Evolutionary conservation across 2,888 invertebrate genomes (phyloP).

Genomic region (Leucoma salicis): DNA sequence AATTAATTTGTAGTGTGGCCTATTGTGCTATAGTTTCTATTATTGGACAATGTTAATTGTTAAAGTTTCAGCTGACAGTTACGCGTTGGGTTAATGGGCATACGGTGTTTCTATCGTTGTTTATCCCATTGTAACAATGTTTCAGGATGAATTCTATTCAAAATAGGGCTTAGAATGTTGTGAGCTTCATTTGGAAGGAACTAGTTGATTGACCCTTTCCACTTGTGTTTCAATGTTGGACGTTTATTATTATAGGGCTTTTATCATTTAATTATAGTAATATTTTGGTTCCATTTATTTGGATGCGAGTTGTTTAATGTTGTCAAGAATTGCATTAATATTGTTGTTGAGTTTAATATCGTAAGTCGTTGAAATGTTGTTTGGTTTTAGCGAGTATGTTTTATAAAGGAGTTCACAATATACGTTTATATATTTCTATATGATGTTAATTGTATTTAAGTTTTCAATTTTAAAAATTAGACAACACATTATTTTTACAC

Average conservation of each 20-base stretch:
- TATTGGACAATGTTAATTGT: conserved; percentile 73
- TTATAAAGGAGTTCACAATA: no score
- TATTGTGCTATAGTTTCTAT: conserved; percentile 74
- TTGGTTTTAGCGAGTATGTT: no score
- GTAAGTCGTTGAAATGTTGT: no score
- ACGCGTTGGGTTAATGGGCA: conserved; percentile 68
- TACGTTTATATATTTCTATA: no score
- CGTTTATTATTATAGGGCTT: conserved; percentile 2
- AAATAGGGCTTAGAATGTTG: conserved; percentile 37
- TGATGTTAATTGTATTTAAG: no score
- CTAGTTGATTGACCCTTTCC: conserved; percentile 44
- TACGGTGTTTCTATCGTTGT: conserved; percentile 65
- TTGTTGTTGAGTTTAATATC: no score
- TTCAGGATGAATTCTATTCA: conserved; percentile 59
- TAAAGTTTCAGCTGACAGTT: conserved; percentile 68
- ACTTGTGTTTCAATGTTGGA: conserved; percentile 13
- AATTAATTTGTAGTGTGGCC: conserved; percentile 73
- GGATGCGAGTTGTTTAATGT: no score
- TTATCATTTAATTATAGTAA: neutral
- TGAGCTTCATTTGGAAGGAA: conserved; percentile 39
- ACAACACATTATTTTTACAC: no score
- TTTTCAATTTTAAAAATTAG: no score
- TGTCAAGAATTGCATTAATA: no score
- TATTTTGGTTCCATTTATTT: no score
- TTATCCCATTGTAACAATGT: conserved; percentile 59